Evolutionary conservation across 2,113 vertebrate genomes (phyloP).

Genomic region (Alethe diademata): DNA sequence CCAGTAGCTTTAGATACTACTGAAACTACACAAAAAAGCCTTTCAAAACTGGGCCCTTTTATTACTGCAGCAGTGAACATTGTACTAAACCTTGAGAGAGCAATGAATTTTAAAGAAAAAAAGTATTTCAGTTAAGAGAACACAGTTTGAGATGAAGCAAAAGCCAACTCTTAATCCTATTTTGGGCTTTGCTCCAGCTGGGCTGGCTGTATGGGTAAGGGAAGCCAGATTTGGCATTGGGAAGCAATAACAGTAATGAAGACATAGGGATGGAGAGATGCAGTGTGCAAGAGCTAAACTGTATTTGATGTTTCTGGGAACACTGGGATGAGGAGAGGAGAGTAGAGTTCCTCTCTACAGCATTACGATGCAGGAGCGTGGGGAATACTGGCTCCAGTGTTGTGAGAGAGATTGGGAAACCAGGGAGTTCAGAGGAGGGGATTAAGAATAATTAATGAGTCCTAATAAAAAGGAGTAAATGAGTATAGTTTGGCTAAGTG

Average conservation of each 20-base stretch:
- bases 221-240: constrained; percentile 4
- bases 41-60: not conserved
- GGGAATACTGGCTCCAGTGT: not conserved
- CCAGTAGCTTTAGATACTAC: not conserved
- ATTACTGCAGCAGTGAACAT: not conserved
- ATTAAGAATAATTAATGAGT: constrained; percentile 16
- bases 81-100: not conserved
- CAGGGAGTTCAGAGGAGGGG: not conserved
- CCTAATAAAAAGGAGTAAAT: not conserved
- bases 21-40: not conserved
- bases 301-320: not conserved
- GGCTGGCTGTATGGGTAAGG: not conserved
- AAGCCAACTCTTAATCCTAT: constrained; percentile 3
- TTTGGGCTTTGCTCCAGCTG: constrained; percentile 35
- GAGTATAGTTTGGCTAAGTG: constrained; percentile 16
- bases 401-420: not conserved
- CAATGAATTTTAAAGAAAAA: not conserved
- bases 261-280: not conserved
- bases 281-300: not conserved
- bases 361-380: not conserved
- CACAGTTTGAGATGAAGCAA: not conserved
- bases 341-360: not conserved
- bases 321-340: not conserved
- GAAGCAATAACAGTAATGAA: not conserved
- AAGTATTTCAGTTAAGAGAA: not conserved